These are phyloP conservation scores for Schizaphis graminum DNA, from an alignment of 2,888 invertebrate genomes.

Conservation along the genomic window DNA sequence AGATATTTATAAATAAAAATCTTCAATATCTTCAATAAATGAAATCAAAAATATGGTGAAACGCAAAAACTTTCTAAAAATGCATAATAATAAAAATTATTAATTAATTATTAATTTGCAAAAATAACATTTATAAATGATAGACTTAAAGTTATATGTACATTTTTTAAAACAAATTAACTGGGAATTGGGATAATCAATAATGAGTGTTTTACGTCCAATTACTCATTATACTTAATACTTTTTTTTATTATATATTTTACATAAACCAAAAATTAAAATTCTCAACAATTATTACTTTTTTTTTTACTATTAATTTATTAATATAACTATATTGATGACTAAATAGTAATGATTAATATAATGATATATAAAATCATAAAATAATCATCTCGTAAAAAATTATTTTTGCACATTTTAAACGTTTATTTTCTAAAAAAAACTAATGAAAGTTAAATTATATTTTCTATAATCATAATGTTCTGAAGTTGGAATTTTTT, in stretches of 20 bases:
- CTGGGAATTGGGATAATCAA: background rate
- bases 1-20: background rate
- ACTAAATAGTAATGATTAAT: background rate
- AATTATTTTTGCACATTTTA: background rate
- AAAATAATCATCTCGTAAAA: background rate
- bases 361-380: background rate
- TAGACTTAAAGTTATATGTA: background rate
- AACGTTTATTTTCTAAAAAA: background rate
- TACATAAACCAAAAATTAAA: background rate
- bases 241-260: background rate
- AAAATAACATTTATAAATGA: background rate
- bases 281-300: background rate
- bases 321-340: background rate
- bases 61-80: background rate
- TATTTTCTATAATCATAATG: background rate
- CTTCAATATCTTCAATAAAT: background rate
- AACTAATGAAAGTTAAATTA: background rate
- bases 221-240: too few relatives aligned
- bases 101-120: background rate
- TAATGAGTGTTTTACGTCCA: background rate
- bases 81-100: background rate
- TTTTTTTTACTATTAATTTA: background rate
- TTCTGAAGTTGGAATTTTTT: background rate
- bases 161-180: background rate
- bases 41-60: background rate